These are phyloP conservation scores for Callionymus lyra DNA, from an alignment of 2,113 vertebrate species.

Conservation along the genomic window DNA sequence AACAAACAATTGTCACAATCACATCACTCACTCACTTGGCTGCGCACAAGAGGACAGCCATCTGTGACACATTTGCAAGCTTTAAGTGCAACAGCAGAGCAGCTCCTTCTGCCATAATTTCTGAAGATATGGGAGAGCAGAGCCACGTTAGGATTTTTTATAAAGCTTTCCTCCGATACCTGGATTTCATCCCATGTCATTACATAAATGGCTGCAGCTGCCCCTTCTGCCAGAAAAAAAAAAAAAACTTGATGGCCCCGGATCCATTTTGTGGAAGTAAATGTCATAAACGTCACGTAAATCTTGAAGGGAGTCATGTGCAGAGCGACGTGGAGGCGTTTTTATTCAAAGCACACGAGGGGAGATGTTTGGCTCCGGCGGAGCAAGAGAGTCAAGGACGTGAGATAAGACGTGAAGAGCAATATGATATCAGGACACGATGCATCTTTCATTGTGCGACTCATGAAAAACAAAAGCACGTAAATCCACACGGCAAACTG, in stretches of 20 bases:
- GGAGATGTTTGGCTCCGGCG: constrained; percentile 26
- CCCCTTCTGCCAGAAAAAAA: constrained; percentile 43
- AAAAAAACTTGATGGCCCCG: constrained; percentile 12
- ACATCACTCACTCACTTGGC: constrained; percentile 37
- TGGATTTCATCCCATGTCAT: constrained; percentile 61
- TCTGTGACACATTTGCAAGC: constrained; percentile 44
- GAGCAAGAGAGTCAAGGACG: constrained; percentile 28
- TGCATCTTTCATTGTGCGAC: no score
- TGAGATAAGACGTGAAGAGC: constrained; percentile 11
- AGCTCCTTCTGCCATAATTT: constrained; percentile 43
- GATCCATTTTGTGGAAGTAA: constrained; percentile 36
- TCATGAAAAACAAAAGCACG: background rate
- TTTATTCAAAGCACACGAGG: constrained; percentile 49
- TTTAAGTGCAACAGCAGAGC: constrained; percentile 31
- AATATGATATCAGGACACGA: constrained; percentile 15
- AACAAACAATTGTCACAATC: constrained; percentile 45
- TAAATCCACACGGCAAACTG: constrained; percentile 5
- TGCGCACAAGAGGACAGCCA: constrained; percentile 28
- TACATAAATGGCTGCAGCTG: constrained; percentile 50
- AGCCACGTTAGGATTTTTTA: constrained; percentile 24
- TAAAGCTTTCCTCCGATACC: constrained; percentile 52
- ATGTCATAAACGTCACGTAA: constrained; percentile 54
- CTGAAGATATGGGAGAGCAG: constrained; percentile 25
- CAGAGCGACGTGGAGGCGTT: constrained; percentile 42
- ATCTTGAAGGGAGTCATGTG: constrained; percentile 41